Evolutionary conservation across 2,113 vertebrate genomes (phyloP), one percentile per base, ranked within the genome.

Genomic region (Amblyornis subalaris): DNA sequence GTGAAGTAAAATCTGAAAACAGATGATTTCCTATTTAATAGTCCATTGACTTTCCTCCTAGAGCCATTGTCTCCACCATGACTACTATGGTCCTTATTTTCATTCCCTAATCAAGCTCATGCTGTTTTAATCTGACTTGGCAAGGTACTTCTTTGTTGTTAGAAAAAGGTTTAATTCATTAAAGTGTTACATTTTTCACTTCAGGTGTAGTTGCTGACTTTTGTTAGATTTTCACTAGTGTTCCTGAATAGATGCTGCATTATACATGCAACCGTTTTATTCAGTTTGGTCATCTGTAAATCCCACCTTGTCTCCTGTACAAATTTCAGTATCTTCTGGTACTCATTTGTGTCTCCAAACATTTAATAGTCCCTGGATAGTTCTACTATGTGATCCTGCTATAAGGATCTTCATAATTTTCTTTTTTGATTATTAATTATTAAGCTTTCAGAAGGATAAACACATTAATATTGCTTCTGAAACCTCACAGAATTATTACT

Each of bases 1-100:
- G 98, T 97, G 97, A 98, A 98, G 95, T 97, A 97, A 98, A 97
- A 98, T 97, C 96, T 98, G 97, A 98, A 98, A 99, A 98, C 98
- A 98, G 97, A 98, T 97, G 87, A 98, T 98, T 98, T 99, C 96
- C 96, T 97, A 98, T 98, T 99, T 98, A 98, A 98, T 98, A 98
- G 98, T 98, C 94, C 98, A 98, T 98, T 99, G 98, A 98, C 95
- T 98, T 98, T 98, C 93, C 90, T 97, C 94, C 96, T 98, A 97
- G 67, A 96, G 85, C 78, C 48, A 42, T 93, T 82, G 29, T 88
- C 67, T 96, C 84, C 18, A 40, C 23, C 48, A 85, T 89, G 55
- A 95, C 93, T 90, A 57, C n/a, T 53, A 19, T 80, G 14, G 88
- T 96, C 81, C 98, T 97, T 95, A 93, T 96, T 98, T 97, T 97